phyloP scores from a whole-genome alignment of 2,888 invertebrate species.

The Atrina japonica region DNA sequence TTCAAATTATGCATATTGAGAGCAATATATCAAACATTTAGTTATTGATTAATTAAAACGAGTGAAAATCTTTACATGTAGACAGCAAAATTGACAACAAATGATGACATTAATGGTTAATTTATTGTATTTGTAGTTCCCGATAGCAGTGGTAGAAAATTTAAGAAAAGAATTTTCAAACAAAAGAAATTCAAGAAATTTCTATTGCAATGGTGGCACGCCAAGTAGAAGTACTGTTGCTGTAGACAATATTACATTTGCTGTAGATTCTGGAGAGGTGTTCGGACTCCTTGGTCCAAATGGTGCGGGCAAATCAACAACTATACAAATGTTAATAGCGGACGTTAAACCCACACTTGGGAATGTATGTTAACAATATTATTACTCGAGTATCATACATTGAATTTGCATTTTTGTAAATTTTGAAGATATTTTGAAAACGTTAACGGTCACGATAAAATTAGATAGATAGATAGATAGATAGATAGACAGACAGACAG shows the following conservation, averaged over 20 bases:
- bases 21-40: neutral
- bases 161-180: constrained; percentile 85
- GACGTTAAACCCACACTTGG: constrained; percentile 89
- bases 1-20: too few species aligned
- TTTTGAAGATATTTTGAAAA: too few species aligned
- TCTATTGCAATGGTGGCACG: constrained; percentile 54
- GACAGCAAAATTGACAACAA: too few species aligned
- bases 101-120: too few species aligned
- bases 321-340: constrained; percentile 92
- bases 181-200: neutral
- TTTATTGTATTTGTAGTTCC: constrained; percentile 1
- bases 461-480: too few species aligned
- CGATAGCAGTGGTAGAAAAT: constrained; percentile 66
- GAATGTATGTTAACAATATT: constrained; percentile 84
- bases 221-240: constrained; percentile 84
- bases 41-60: too few species aligned
- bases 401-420: too few species aligned
- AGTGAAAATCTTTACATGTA: too few species aligned
- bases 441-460: too few species aligned
- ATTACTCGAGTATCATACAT: too few species aligned
- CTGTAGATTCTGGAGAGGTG: constrained; percentile 91
- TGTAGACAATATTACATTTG: constrained; percentile 87
- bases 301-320: constrained; percentile 93
- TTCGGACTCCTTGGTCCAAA: constrained; percentile 92
- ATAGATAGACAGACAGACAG: too few species aligned